Evolutionary conservation across 2,888 invertebrate genomes (phyloP).

Genomic region (Campoletis raptor): DNA sequence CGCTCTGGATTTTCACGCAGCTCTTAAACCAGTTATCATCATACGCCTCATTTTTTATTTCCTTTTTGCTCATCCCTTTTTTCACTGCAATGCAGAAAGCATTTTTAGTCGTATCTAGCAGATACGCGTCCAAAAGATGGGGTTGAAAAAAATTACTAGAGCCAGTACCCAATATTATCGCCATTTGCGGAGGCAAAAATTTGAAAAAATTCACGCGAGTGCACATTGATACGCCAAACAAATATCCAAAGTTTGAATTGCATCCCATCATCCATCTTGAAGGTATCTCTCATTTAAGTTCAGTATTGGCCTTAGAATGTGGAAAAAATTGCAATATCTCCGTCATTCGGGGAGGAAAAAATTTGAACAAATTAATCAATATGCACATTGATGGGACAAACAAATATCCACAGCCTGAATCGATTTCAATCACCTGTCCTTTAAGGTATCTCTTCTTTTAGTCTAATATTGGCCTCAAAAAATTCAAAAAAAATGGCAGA

Average conservation of each 20-base stretch:
- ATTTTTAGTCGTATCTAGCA: background rate
- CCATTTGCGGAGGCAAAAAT: background rate
- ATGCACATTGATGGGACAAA: background rate
- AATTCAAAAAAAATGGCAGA: background rate
- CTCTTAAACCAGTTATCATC: slow-evolving; percentile 10
- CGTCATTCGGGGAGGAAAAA: background rate
- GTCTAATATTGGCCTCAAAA: background rate
- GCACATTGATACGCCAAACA: background rate
- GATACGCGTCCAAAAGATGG: background rate
- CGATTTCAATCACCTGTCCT: background rate
- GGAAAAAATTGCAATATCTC: background rate
- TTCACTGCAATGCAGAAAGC: slow-evolving; percentile 6
- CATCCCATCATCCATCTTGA: background rate
- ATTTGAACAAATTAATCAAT: background rate
- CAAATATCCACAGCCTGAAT: background rate
- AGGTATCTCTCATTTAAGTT: background rate
- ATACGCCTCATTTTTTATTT: background rate
- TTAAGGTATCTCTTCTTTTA: background rate
- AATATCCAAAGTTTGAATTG: background rate
- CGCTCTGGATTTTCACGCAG: slow-evolving; percentile 63
- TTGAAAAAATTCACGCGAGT: background rate
- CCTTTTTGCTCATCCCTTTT: background rate
- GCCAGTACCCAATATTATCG: slow-evolving; percentile 9
- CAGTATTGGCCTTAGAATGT: background rate
- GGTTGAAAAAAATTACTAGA: background rate